phyloP scores from a whole-genome alignment of 2,113 vertebrate genomes.

The Hippocampus zosterae region DNA sequence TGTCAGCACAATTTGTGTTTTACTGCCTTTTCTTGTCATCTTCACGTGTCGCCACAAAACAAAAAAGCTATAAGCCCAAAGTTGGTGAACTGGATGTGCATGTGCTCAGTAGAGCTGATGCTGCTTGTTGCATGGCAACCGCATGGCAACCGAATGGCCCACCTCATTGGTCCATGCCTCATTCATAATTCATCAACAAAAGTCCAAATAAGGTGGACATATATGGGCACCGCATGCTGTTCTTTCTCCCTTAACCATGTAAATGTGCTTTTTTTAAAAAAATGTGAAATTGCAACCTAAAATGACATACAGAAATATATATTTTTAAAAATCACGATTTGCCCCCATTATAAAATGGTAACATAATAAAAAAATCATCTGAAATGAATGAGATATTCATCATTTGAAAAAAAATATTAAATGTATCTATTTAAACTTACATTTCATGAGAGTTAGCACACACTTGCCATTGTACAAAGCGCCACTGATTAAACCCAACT shows the following conservation, averaged over 20 bases:
- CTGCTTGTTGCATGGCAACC: constrained; percentile 34
- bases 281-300: not conserved
- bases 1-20: not conserved
- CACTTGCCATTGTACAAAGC: no score
- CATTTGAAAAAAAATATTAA: no score
- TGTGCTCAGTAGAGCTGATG: not conserved
- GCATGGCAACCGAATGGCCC: constrained; percentile 1
- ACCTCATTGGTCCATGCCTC: constrained; percentile 32
- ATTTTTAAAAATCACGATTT: no score
- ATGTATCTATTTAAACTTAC: no score
- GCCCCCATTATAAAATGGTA: no score
- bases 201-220: constrained; percentile 21
- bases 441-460: no score
- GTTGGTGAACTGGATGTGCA: not conserved
- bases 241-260: not conserved
- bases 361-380: no score
- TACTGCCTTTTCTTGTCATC: not conserved
- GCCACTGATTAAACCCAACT: no score
- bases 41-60: not conserved
- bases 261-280: not conserved
- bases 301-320: no score
- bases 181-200: constrained; percentile 43
- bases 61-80: not conserved
- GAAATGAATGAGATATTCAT: no score
- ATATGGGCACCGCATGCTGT: not conserved